Evolutionary conservation across 2,888 invertebrate genomes (phyloP), one percentile per base, ranked within the genome.

Genomic region (Beris chalybata): DNA sequence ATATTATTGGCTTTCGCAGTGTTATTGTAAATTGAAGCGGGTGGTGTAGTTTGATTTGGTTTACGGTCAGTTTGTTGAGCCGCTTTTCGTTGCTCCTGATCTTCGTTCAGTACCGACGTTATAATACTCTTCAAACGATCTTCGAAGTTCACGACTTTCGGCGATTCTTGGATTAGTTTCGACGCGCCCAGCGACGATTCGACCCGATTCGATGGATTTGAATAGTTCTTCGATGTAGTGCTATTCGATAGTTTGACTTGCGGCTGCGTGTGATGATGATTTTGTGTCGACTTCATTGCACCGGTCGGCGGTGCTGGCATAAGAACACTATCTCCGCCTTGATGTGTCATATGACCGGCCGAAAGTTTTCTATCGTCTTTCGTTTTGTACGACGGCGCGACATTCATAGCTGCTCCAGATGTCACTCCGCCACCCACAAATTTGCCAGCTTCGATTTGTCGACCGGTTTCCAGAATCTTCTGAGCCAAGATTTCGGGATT

Each of bases 401-500:
- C 29, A n/a, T 11, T 53, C n/a, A 29, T 30, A 30, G 53, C 22
- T 13, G 43, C 5, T 9, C 7, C 38, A 3, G 81, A 81, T 71
- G 82, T 82, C 7, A 76, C 68, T 32, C 58, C 30, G 5, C 77
- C 74, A 5, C 76, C 77, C 31, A 72, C 72, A 65, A 87, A 82
- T 80, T 92, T 90, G 48, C 90, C 91, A 5, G 93, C 92, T 81
- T 95, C 94, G 68, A 94, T 90, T 82, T 94, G 93, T 1, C 94
- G 84, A 5, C 94, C 93, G 0, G 92, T 93, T 79, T 94, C 94
- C 45, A 94, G 82, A 71, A 95, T 94, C 78, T 95, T 95, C 78
- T 92, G 92, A 0, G 94, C 94, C 64, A 94, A 82, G 61, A 94
- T 86, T 79, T 94, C 94, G 0, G 94, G 94, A 81, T 95, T 94